A percentile compares a stretch with the other conserved stretches of the same genome.
These are phyloP conservation scores for Hyperoodon ampullatus DNA, from an alignment of 2,113 vertebrate genomes.

Conservation along the genomic window DNA sequence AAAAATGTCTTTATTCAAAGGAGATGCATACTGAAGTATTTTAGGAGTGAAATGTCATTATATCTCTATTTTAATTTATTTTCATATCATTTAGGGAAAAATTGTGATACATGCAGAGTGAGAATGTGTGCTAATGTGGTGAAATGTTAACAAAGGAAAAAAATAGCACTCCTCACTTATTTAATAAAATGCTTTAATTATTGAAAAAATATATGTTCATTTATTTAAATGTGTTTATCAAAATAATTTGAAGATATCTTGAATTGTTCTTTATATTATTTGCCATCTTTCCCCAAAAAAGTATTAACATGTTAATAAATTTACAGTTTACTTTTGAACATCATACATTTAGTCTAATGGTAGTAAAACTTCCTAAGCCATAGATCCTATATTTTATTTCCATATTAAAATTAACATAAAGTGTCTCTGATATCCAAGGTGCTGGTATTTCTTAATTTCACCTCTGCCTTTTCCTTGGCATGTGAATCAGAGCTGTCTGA, in stretches of 20 bases:
- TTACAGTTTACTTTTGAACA: neutral
- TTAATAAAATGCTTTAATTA: neutral
- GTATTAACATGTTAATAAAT: neutral
- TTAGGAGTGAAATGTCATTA: neutral
- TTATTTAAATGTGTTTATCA: slow-evolving; percentile 20
- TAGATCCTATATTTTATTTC: neutral
- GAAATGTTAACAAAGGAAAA: neutral
- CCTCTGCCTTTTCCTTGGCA: neutral
- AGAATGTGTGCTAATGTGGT: neutral
- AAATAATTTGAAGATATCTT: neutral
- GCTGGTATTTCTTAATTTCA: neutral
- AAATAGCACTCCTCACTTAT: neutral
- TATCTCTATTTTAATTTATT: slow-evolving; percentile 21
- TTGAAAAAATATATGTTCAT: neutral
- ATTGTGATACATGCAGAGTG: neutral
- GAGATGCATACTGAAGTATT: neutral
- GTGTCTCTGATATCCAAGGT: neutral
- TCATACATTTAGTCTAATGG: neutral
- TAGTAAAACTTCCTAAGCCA: neutral
- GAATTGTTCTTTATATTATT: neutral
- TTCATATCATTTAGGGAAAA: neutral
- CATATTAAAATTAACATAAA: neutral
- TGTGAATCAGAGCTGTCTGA: neutral
- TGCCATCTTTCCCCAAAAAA: neutral
- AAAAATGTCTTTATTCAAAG: slow-evolving; percentile 1